phyloP scores from a whole-genome alignment of 2,888 invertebrate genomes.

The Agonopterix alstromeriana region DNA sequence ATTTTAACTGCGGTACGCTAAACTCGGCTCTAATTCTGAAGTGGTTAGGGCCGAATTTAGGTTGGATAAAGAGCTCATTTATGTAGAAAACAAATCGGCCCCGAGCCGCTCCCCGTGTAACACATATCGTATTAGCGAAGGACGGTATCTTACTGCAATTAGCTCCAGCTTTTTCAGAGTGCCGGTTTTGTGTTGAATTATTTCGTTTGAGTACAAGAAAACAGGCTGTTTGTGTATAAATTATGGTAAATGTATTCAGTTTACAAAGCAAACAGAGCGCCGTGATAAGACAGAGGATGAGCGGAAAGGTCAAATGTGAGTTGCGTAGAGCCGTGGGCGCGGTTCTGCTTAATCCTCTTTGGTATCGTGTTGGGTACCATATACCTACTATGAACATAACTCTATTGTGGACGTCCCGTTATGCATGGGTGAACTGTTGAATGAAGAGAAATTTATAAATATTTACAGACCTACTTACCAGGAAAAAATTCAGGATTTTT shows the following conservation, averaged over 20 bases:
- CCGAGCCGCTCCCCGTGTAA: slow-evolving; percentile 58
- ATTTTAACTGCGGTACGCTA: slow-evolving; percentile 30
- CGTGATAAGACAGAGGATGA: not conserved
- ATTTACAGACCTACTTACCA: too few relatives aligned
- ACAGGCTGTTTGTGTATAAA: too few relatives aligned
- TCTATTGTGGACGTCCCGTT: too few relatives aligned
- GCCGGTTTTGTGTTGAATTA: slow-evolving; percentile 12
- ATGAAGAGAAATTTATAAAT: too few relatives aligned
- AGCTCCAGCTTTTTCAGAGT: slow-evolving; percentile 67
- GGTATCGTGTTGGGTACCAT: slow-evolving; percentile 45
- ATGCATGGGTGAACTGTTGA: too few relatives aligned
- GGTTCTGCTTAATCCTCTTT: slow-evolving; percentile 6
- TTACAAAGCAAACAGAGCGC: too few relatives aligned
- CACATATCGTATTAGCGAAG: slow-evolving; percentile 74
- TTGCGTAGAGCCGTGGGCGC: not conserved
- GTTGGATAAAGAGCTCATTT: slow-evolving; percentile 21
- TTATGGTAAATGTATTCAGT: too few relatives aligned
- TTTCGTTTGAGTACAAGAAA: not conserved
- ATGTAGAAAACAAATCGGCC: slow-evolving; percentile 28
- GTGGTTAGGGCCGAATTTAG: slow-evolving; percentile 19
- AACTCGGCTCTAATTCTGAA: slow-evolving; percentile 33
- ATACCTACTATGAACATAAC: too few relatives aligned
- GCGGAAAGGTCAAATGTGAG: not conserved
- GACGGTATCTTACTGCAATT: slow-evolving; percentile 74
- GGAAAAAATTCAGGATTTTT: too few relatives aligned